Evolutionary conservation across 2,888 invertebrate species (phyloP).

Genomic region (Caenorhabditis angaria): DNA sequence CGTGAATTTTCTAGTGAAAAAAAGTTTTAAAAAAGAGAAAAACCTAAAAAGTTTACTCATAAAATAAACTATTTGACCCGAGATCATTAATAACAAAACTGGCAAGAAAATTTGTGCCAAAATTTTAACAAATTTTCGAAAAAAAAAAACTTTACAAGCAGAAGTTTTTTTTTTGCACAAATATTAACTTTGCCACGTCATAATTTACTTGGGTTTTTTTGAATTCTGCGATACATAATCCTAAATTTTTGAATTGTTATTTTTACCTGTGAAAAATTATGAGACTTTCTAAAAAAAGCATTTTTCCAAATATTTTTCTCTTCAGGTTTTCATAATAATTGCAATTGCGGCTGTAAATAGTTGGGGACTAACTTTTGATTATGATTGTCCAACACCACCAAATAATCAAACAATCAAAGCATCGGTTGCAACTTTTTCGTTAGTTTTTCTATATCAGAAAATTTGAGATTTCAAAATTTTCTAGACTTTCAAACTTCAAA

Average conservation of each 20-base stretch:
- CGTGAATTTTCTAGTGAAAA: too few species aligned
- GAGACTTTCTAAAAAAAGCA: too few species aligned
- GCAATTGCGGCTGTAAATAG: slow-evolving; percentile 63
- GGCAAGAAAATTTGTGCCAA: too few species aligned
- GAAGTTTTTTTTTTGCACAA: slow-evolving; percentile 3
- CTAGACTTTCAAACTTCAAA: slow-evolving; percentile 41
- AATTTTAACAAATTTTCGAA: too few species aligned
- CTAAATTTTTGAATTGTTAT: too few species aligned
- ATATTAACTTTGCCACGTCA: background rate
- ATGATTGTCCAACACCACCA: slow-evolving; percentile 38
- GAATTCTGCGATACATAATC: too few species aligned
- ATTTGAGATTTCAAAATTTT: background rate
- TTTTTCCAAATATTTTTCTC: slow-evolving; percentile 5
- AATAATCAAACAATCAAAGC: background rate
- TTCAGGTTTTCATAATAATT: slow-evolving; percentile 65
- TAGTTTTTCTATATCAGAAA: slow-evolving; percentile 11
- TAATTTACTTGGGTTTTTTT: too few species aligned
- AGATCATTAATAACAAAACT: too few species aligned
- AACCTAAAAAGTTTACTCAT: too few species aligned
- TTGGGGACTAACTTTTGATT: slow-evolving; percentile 57
- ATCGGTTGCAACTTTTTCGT: slow-evolving; percentile 41
- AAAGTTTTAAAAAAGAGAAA: background rate
- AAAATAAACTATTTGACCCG: too few species aligned
- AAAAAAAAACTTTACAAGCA: background rate
- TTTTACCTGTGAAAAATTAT: too few species aligned